phyloP scores from a whole-genome alignment of 2,888 invertebrate species.

The Melieria omissa region DNA sequence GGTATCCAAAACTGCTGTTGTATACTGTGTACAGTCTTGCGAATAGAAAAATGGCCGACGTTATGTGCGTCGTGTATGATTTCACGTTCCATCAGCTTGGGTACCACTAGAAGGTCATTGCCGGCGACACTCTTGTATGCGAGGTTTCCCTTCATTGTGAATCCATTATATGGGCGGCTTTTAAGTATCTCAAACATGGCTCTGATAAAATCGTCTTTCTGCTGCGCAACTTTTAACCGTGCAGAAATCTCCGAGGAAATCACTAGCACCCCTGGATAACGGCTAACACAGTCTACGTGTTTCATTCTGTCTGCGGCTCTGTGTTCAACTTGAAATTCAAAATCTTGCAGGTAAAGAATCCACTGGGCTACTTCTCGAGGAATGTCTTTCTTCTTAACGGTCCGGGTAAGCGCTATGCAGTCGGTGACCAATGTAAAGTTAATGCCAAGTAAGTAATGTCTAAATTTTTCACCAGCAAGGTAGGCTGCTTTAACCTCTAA shows the following conservation, averaged over 20 bases:
- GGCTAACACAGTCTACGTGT: slow-evolving; percentile 29
- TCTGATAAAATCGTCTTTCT: slow-evolving; percentile 22
- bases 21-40: slow-evolving; percentile 15
- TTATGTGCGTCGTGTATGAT: slow-evolving; percentile 33
- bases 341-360: slow-evolving; percentile 33
- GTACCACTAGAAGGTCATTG: slow-evolving; percentile 35
- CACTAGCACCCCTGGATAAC: slow-evolving; percentile 11
- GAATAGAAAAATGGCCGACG: slow-evolving; percentile 19
- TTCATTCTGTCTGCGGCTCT: slow-evolving; percentile 16
- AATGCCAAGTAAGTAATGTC: slow-evolving; percentile 3
- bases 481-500: slow-evolving; percentile 46
- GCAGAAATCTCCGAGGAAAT: slow-evolving; percentile 29
- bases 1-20: slow-evolving; percentile 20
- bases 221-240: slow-evolving; percentile 24
- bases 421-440: slow-evolving; percentile 18
- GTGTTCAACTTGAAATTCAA: slow-evolving; percentile 2
- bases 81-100: slow-evolving; percentile 33
- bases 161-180: slow-evolving; percentile 25
- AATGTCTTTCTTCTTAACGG: slow-evolving; percentile 22
- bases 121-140: slow-evolving; percentile 22
- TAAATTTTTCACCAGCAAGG: slow-evolving; percentile 28
- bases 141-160: slow-evolving; percentile 29
- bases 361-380: slow-evolving; percentile 30
- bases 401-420: slow-evolving; percentile 32
- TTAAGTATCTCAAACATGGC: slow-evolving; percentile 28